Percentiles rank a stretch among this genome's conserved stretches.
Evolutionary conservation across 2,888 invertebrate species (phyloP).

Genomic region (Amblyjoppa fuscipennis): DNA sequence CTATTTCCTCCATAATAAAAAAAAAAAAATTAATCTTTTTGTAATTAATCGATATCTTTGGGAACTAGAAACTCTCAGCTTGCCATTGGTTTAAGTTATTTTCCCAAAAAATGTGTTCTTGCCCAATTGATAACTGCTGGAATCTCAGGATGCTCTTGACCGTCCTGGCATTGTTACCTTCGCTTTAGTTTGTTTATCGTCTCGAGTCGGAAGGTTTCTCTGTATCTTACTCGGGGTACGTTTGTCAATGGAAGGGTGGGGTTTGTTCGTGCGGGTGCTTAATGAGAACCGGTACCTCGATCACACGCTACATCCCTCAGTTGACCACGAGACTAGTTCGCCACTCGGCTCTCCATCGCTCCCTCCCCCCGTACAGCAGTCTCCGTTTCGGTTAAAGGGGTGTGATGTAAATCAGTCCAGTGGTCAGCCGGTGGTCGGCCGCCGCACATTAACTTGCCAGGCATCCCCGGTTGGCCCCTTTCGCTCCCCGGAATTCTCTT

Average conservation of each 20-base stretch:
- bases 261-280: conserved; percentile 73
- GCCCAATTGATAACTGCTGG: too few relatives aligned
- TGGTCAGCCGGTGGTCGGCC: conserved; percentile 81
- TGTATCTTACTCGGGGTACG: conserved; percentile 35
- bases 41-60: too few relatives aligned
- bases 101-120: too few relatives aligned
- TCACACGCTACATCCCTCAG: conserved; percentile 82
- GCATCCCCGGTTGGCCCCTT: conserved; percentile 1
- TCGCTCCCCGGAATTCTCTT: conserved; percentile 38
- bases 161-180: too few relatives aligned
- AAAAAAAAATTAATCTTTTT: too few relatives aligned
- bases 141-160: too few relatives aligned
- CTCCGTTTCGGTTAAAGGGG: conserved; percentile 77
- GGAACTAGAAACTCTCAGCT: too few relatives aligned
- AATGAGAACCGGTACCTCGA: conserved; percentile 79
- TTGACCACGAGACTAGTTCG: conserved; percentile 78
- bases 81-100: too few relatives aligned
- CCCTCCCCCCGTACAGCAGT: conserved; percentile 50
- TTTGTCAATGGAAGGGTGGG: conserved; percentile 38
- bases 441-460: conserved; percentile 84
- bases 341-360: conserved; percentile 50
- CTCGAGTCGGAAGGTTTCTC: not conserved
- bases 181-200: not conserved
- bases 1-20: too few relatives aligned
- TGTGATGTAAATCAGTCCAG: conserved; percentile 84